Evolutionary conservation across 2,888 invertebrate genomes (phyloP).

Genomic region (Eupithecia subumbrata): DNA sequence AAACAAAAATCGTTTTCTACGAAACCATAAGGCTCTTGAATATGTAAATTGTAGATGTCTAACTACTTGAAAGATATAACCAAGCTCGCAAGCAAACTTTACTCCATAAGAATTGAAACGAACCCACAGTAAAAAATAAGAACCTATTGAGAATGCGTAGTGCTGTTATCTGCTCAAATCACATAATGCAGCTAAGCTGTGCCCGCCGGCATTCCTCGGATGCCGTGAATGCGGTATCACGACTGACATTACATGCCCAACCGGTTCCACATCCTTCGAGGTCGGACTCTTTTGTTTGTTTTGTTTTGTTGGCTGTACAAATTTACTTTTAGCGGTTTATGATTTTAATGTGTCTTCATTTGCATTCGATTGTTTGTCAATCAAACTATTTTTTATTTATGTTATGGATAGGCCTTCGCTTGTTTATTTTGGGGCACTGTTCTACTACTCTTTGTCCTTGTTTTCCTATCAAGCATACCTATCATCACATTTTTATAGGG

Average conservation of each 20-base stretch:
- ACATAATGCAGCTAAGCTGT: constrained; percentile 45
- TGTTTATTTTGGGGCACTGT: background rate
- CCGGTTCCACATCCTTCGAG: constrained; percentile 70
- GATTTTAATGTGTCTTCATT: constrained; percentile 23
- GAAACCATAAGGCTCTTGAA: too few species aligned
- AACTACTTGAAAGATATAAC: background rate
- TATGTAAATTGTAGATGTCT: background rate
- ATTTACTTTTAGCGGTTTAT: constrained; percentile 40
- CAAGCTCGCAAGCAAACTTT: background rate
- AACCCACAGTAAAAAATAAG: background rate
- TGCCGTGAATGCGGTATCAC: constrained; percentile 52
- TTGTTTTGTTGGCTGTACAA: constrained; percentile 49
- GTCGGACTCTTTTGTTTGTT: constrained; percentile 56
- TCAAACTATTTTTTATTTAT: background rate
- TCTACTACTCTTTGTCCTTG: background rate
- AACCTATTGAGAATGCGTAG: constrained; percentile 15
- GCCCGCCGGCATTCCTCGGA: constrained; percentile 56
- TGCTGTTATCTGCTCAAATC: constrained; percentile 40
- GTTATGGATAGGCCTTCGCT: background rate
- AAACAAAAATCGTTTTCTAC: background rate
- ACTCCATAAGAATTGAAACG: background rate
- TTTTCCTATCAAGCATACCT: background rate
- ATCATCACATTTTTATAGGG: background rate
- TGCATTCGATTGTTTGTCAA: constrained; percentile 25
- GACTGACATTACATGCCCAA: constrained; percentile 50